Conservation (phyloP, 1,140 invertebrate species). For the Arctopsyche grandis region DNA sequence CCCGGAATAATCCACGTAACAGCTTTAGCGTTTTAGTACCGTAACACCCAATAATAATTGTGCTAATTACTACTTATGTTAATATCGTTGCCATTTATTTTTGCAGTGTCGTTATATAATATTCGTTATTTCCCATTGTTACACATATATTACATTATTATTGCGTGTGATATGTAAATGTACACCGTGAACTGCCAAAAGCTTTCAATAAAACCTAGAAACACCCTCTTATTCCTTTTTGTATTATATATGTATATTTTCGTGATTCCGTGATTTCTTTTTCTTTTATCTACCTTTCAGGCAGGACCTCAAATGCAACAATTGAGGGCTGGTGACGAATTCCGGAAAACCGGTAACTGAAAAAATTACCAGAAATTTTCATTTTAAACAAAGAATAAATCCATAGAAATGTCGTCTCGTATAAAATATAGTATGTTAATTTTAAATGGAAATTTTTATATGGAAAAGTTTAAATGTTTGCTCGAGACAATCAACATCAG, state of each 20-base stretch:
- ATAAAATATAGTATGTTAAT: neutral
- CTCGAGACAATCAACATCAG: too few species aligned
- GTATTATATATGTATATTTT: too few species aligned
- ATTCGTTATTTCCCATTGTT: neutral
- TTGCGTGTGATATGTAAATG: constrained; percentile 29
- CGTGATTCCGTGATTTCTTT: neutral
- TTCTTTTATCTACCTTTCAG: constrained; percentile 68
- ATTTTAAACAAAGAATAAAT: constrained; percentile 21
- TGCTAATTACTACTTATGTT: constrained; percentile 21
- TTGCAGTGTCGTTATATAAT: neutral
- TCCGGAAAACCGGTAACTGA: constrained; percentile 65
- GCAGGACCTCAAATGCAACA: constrained; percentile 70
- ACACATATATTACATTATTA: constrained; percentile 1
- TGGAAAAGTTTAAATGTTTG: neutral
- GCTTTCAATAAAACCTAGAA: constrained; percentile 19
- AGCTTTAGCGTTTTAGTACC: constrained; percentile 4
- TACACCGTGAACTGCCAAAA: constrained; percentile 30
- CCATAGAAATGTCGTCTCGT: too few species aligned
- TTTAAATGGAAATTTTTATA: neutral
- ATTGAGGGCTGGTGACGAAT: constrained; percentile 66
- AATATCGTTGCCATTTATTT: neutral
- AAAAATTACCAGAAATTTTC: constrained; percentile 57
- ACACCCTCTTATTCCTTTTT: neutral
- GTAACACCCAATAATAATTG: constrained; percentile 19
- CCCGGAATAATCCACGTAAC: too few species aligned